Percentiles rank a stretch among this genome's conserved stretches.
phyloP scores from a whole-genome alignment of 2,888 invertebrate genomes.

The Lepas anatifera region DNA sequence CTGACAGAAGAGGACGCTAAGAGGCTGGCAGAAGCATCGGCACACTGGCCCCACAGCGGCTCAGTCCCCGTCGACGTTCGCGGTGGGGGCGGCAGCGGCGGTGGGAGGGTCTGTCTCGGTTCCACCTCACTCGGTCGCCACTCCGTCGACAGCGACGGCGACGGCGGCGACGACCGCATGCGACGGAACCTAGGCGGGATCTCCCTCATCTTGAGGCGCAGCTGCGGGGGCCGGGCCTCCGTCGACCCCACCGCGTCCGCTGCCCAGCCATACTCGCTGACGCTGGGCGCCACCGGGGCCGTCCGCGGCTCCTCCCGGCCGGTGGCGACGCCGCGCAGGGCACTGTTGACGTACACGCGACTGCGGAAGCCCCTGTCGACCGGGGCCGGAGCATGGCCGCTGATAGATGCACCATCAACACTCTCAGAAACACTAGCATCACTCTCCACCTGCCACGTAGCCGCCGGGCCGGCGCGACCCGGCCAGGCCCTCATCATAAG shows the following conservation, averaged over 20 bases:
- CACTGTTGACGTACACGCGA: background rate
- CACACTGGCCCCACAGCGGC: no score
- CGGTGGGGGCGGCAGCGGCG: background rate
- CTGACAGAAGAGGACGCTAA: no score
- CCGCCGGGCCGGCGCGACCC: background rate
- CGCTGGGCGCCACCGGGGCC: background rate
- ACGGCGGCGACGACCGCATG: constrained; percentile 12
- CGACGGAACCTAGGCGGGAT: constrained; percentile 7
- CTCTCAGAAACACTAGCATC: background rate
- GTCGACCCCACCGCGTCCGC: background rate
- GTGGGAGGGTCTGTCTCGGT: background rate
- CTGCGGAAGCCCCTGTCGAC: background rate
- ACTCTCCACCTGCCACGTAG: background rate
- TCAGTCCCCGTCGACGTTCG: no score
- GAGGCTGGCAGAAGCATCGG: no score
- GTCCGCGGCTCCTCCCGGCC: background rate
- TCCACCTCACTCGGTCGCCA: background rate
- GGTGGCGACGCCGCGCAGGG: background rate
- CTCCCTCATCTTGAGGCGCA: constrained; percentile 4
- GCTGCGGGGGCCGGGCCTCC: background rate
- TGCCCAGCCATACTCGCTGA: no score
- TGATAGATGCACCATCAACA: background rate
- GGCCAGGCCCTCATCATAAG: background rate
- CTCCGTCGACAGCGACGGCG: constrained; percentile 1
- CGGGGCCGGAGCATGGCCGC: background rate